phyloP scores from a whole-genome alignment of 2,113 vertebrate species.

The Scolopax mira region DNA sequence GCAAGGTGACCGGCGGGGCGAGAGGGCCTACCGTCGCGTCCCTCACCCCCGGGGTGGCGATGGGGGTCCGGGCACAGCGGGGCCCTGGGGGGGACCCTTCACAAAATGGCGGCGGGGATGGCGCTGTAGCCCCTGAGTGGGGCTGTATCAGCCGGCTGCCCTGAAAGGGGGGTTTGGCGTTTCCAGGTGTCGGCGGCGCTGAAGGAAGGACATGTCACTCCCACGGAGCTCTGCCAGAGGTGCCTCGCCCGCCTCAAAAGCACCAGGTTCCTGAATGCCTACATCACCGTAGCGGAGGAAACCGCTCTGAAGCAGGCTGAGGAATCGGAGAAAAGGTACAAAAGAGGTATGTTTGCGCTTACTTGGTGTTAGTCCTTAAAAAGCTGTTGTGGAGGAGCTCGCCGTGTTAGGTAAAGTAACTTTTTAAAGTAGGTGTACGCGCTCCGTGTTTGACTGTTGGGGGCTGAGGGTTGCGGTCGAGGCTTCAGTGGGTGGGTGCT shows the following conservation, averaged over 20 bases:
- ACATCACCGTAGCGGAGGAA: conserved; percentile 87
- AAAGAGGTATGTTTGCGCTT: conserved; percentile 71
- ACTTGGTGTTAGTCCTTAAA: background rate
- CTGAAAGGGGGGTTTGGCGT: background rate
- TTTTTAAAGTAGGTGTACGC: accelerated
- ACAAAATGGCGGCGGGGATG: background rate
- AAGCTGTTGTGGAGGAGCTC: background rate
- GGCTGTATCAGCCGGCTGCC: background rate
- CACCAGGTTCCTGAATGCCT: conserved; percentile 88
- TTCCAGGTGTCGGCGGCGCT: conserved; percentile 84
- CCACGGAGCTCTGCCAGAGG: conserved; percentile 87
- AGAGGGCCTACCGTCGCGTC: background rate
- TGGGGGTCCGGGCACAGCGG: background rate
- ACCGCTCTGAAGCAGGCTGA: conserved; percentile 85
- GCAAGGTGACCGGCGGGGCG: background rate
- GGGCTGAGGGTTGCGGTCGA: accelerated
- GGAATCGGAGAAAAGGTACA: conserved; percentile 83
- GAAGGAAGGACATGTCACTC: conserved; percentile 81
- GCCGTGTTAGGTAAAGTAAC: accelerated
- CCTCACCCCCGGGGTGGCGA: accelerated
- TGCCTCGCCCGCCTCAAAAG: conserved; percentile 86
- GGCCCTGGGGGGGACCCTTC: too few species aligned
- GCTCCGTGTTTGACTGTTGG: accelerated
- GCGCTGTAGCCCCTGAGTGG: background rate
- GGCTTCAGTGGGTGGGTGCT: background rate